phyloP scores from a whole-genome alignment of 2,113 vertebrate species.

The Petrocephalus zakoni region DNA sequence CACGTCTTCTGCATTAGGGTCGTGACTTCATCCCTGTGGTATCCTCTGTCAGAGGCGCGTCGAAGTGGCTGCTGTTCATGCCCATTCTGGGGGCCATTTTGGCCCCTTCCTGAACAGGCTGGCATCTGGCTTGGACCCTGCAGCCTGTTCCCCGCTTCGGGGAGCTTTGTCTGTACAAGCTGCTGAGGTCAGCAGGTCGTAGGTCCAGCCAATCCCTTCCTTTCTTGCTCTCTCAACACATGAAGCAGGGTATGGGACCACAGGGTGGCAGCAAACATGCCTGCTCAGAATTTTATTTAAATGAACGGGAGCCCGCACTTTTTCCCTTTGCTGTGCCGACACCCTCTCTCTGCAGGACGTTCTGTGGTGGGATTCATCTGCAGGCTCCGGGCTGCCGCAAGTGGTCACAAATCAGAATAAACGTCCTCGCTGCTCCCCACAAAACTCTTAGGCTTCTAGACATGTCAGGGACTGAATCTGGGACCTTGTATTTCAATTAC shows the following conservation, averaged over 20 bases:
- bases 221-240: constrained; percentile 37
- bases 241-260: constrained; percentile 45
- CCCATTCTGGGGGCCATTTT: background rate
- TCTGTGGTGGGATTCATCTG: background rate
- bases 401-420: background rate
- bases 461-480: background rate
- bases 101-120: background rate
- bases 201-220: constrained; percentile 26
- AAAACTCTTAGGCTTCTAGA: background rate
- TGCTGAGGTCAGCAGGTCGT: constrained; percentile 23
- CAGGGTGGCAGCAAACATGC: constrained; percentile 44
- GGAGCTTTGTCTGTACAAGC: constrained; percentile 33
- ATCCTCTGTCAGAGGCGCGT: background rate
- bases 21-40: background rate
- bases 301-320: constrained; percentile 19
- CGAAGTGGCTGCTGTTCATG: background rate
- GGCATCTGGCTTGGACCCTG: background rate
- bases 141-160: background rate
- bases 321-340: background rate
- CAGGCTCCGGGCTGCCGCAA: background rate
- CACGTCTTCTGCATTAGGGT: background rate
- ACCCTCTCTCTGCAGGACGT: constrained; percentile 34
- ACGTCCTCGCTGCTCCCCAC: background rate
- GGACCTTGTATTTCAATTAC: background rate
- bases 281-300: constrained; percentile 38